phyloP scores from a whole-genome alignment of 2,888 invertebrate genomes.

The Xanthia icteritia region DNA sequence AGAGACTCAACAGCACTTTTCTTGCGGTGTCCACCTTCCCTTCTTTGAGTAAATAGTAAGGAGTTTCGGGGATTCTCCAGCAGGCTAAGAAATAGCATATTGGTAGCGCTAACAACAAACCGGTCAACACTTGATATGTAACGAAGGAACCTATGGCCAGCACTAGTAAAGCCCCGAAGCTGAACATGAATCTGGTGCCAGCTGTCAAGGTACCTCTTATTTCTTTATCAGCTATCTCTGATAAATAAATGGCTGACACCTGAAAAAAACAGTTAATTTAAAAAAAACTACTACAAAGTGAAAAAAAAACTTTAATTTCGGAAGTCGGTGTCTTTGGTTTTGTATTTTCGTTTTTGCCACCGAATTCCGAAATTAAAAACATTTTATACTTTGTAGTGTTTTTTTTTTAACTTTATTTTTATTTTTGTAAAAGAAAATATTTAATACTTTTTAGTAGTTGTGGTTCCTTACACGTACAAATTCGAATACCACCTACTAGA shows the following conservation, averaged over 20 bases:
- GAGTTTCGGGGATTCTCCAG: conserved; percentile 90
- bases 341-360: too few relatives aligned
- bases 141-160: conserved; percentile 81
- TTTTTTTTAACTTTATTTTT: too few relatives aligned
- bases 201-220: conserved; percentile 79
- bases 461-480: too few relatives aligned
- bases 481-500: too few relatives aligned
- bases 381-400: too few relatives aligned
- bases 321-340: too few relatives aligned
- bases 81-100: conserved; percentile 84
- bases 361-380: too few relatives aligned
- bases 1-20: conserved; percentile 71
- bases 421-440: too few relatives aligned
- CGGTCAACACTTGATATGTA: conserved; percentile 41
- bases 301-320: too few relatives aligned
- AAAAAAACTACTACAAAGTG: too few relatives aligned
- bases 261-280: too few relatives aligned
- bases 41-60: conserved; percentile 89
- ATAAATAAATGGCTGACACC: conserved; percentile 78
- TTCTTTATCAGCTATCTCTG: conserved; percentile 84
- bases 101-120: conserved; percentile 73
- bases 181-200: conserved; percentile 77
- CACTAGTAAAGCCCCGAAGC: conserved; percentile 79
- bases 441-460: too few relatives aligned
- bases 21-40: conserved; percentile 82